Evolutionary conservation across 2,113 vertebrate species (phyloP).

Genomic region (Quiscalus mexicanus): DNA sequence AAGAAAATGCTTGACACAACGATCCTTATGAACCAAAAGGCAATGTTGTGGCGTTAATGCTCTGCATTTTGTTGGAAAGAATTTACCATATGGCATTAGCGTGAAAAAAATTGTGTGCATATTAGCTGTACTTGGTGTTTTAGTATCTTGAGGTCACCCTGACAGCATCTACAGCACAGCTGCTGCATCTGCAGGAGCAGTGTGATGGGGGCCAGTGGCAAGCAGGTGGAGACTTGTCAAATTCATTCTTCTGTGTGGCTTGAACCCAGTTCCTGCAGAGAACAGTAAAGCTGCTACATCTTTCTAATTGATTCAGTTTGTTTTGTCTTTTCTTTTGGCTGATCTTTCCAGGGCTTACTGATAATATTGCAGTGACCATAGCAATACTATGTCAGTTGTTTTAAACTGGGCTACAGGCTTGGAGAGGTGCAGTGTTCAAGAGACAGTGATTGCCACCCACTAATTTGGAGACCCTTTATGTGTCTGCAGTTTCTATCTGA

Average conservation of each 20-base stretch:
- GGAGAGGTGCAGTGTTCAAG: neutral
- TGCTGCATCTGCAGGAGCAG: neutral
- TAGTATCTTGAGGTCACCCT: neutral
- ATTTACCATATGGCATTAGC: neutral
- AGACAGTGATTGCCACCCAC: neutral
- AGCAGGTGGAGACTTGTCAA: neutral
- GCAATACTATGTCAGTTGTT: neutral
- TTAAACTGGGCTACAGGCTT: neutral
- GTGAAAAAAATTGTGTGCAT: neutral
- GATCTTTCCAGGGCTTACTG: neutral
- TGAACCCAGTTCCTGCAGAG: neutral
- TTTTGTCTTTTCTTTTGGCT: neutral
- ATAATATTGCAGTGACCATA: neutral
- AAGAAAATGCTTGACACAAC: slow-evolving; percentile 8
- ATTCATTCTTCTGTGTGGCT: neutral
- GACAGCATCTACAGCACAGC: neutral
- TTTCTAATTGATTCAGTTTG: neutral
- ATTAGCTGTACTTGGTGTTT: neutral
- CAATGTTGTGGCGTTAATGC: neutral
- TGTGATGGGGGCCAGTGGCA: neutral
- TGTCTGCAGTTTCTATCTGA: neutral
- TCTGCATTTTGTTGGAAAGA: neutral
- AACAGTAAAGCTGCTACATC: neutral
- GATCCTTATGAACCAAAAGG: neutral
- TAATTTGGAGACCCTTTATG: neutral